Percentiles rank a stretch among this genome's conserved stretches.
These are phyloP conservation scores for Prorops nasuta DNA, from an alignment of 1,140 invertebrate species.

Conservation along the genomic window DNA sequence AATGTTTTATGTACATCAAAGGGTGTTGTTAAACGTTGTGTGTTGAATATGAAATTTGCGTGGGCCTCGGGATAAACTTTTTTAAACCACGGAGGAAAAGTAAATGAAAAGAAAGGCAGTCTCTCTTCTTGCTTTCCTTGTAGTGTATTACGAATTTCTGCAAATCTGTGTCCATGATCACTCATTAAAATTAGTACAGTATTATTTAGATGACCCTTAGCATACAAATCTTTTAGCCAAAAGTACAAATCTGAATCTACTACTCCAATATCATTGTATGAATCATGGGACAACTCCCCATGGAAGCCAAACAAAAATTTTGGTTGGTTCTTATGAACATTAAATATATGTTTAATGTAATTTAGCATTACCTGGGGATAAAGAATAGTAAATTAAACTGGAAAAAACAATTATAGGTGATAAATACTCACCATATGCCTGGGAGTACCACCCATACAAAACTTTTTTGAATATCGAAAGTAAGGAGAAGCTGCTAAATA, in stretches of 20 bases:
- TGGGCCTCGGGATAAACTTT: constrained; percentile 62
- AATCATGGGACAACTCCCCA: constrained; percentile 85
- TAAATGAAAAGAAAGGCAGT: constrained; percentile 79
- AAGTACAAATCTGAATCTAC: constrained; percentile 73
- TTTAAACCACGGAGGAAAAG: constrained; percentile 71
- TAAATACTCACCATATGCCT: constrained; percentile 67
- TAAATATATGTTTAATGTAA: constrained; percentile 64
- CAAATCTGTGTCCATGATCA: constrained; percentile 86
- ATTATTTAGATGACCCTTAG: constrained; percentile 68
- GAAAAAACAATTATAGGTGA: neutral
- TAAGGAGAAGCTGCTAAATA: constrained; percentile 62
- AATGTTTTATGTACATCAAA: constrained; percentile 80
- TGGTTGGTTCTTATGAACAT: constrained; percentile 64
- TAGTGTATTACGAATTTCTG: constrained; percentile 76
- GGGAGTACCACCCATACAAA: constrained; percentile 77
- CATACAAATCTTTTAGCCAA: constrained; percentile 64
- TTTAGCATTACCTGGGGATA: constrained; percentile 67
- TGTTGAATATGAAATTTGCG: constrained; percentile 68
- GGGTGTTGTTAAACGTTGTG: constrained; percentile 71
- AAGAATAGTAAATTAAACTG: constrained; percentile 12
- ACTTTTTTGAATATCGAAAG: constrained; percentile 60
- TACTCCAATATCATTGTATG: constrained; percentile 73
- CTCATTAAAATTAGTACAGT: constrained; percentile 83
- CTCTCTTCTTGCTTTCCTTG: constrained; percentile 90
- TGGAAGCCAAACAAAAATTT: constrained; percentile 87